Evolutionary conservation across 2,888 invertebrate genomes (phyloP).

Genomic region (Tachina grossa): DNA sequence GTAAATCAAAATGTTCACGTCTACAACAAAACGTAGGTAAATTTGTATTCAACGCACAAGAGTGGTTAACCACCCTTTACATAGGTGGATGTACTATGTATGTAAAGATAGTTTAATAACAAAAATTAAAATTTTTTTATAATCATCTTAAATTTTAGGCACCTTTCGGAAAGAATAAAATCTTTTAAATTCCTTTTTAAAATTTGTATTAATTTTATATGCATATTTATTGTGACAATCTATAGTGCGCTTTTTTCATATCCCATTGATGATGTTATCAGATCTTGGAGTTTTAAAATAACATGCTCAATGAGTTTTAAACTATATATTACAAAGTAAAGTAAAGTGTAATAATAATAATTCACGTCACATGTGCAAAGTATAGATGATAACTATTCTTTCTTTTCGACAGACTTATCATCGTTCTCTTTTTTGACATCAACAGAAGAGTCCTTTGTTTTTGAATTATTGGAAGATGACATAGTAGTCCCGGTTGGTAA

Average conservation of each 20-base stretch:
- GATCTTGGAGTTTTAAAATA: background rate
- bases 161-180: too few species aligned
- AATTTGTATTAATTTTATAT: background rate
- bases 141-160: too few species aligned
- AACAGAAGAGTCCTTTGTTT: conserved; percentile 72
- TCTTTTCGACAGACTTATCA: conserved; percentile 73
- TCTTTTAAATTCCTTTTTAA: too few species aligned
- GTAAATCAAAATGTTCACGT: too few species aligned
- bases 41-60: too few species aligned
- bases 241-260: conserved; percentile 44
- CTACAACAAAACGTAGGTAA: too few species aligned
- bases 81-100: too few species aligned
- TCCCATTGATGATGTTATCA: conserved; percentile 14
- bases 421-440: conserved; percentile 68
- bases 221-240: conserved; percentile 40
- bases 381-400: conserved; percentile 75
- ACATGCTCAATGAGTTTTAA: conserved; percentile 17
- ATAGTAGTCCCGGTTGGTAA: conserved; percentile 81
- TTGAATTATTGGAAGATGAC: conserved; percentile 61
- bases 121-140: too few species aligned
- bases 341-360: conserved; percentile 33
- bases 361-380: conserved; percentile 24
- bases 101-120: too few species aligned
- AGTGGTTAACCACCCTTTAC: too few species aligned
- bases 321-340: conserved; percentile 41